Percentiles rank a stretch among this genome's conserved stretches.
Evolutionary conservation across 2,797 vertebrate species (phyloP).

Genomic region (Huso huso): DNA sequence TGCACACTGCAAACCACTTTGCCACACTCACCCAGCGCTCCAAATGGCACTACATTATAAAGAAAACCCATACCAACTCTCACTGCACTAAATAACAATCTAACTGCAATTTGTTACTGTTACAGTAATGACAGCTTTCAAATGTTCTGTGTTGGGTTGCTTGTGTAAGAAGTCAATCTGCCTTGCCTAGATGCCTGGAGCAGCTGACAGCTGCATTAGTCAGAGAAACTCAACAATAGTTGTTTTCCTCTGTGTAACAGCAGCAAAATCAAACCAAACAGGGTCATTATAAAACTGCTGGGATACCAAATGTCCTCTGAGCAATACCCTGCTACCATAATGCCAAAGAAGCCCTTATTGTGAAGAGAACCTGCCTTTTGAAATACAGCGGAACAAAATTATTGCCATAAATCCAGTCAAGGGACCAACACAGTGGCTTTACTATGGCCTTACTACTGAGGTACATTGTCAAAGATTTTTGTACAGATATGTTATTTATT

Average conservation of each 20-base stretch:
- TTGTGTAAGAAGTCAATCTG: constrained; percentile 8
- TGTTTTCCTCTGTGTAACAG: constrained; percentile 11
- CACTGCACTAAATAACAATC: neutral
- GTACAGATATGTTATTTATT: too few species aligned
- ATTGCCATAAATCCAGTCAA: too few species aligned
- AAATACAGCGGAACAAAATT: too few species aligned
- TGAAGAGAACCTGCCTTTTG: too few species aligned
- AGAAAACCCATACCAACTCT: too few species aligned
- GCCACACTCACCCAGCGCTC: too few species aligned
- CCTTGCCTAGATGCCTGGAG: constrained; percentile 15
- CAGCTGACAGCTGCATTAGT: constrained; percentile 29
- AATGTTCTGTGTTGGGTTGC: neutral
- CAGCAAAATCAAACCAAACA: neutral
- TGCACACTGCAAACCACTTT: too few species aligned
- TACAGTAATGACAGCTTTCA: neutral
- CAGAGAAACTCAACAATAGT: constrained; percentile 24
- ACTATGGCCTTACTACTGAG: too few species aligned
- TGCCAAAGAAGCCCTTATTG: neutral
- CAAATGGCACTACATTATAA: too few species aligned
- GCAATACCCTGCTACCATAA: neutral
- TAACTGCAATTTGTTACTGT: neutral
- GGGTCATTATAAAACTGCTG: neutral
- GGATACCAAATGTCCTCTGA: neutral
- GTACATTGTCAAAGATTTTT: too few species aligned
- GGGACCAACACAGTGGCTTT: too few species aligned